Conservation (phyloP, 2,113 vertebrate species). For the Poeciliopsis prolifica region DNA sequence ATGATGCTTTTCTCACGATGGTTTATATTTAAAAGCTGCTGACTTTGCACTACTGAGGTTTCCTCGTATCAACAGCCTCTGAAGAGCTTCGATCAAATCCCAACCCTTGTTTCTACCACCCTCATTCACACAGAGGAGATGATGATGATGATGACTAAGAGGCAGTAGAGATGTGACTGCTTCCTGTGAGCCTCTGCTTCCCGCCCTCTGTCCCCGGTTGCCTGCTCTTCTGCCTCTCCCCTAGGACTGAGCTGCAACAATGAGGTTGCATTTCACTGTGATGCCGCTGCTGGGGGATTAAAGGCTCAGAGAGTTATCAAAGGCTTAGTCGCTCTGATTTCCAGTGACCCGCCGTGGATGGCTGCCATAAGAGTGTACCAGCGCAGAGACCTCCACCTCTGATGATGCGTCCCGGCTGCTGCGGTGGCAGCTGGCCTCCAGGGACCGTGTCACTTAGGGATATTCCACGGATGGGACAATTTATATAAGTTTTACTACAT, state of each 20-base stretch:
- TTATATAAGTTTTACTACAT: slow-evolving; percentile 8
- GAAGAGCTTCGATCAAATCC: slow-evolving; percentile 19
- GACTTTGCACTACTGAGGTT: slow-evolving; percentile 26
- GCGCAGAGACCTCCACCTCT: slow-evolving; percentile 33
- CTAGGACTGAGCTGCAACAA: slow-evolving; percentile 67
- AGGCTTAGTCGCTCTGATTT: slow-evolving; percentile 76
- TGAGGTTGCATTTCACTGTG: slow-evolving; percentile 78
- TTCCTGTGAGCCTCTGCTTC: slow-evolving; percentile 2
- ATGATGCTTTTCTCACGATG: slow-evolving; percentile 43
- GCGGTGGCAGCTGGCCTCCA: slow-evolving; percentile 30
- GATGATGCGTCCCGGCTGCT: slow-evolving; percentile 22
- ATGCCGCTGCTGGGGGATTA: slow-evolving; percentile 75
- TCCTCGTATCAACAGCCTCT: slow-evolving; percentile 10
- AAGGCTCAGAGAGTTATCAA: slow-evolving; percentile 80
- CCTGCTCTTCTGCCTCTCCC: slow-evolving; percentile 33
- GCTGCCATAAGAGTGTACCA: slow-evolving; percentile 60
- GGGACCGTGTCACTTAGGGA: slow-evolving; percentile 6
- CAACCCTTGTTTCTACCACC: slow-evolving; percentile 12
- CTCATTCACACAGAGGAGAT: slow-evolving; percentile 17
- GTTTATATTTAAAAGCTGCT: slow-evolving; percentile 51
- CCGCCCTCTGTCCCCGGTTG: slow-evolving; percentile 21
- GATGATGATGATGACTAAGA: slow-evolving; percentile 14
- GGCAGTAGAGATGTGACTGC: slow-evolving; percentile 13
- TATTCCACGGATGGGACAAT: slow-evolving; percentile 14
- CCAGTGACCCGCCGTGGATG: slow-evolving; percentile 63